A percentile compares a stretch with the other conserved stretches of the same genome.
These are phyloP conservation scores for Regulus satrapa DNA, from an alignment of 2,113 vertebrate species.

Conservation along the genomic window DNA sequence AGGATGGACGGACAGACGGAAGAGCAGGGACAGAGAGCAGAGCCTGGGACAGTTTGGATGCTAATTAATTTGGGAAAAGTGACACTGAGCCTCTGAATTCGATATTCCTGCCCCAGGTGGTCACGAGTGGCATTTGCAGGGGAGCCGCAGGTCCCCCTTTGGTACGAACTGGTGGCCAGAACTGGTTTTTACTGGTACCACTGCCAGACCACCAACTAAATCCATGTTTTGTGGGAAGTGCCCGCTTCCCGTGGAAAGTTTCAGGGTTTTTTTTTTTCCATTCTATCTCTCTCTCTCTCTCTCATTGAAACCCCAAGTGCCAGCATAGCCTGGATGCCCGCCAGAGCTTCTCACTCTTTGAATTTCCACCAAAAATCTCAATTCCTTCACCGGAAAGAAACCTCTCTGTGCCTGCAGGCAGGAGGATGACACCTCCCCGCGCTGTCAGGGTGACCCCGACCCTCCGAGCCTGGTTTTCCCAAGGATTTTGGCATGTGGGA, in stretches of 20 bases:
- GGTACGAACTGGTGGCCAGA: neutral
- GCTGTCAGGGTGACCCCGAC: neutral
- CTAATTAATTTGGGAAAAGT: neutral
- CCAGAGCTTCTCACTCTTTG: neutral
- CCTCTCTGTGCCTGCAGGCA: neutral
- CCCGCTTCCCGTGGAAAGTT: slow-evolving; percentile 27
- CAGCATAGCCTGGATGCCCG: neutral
- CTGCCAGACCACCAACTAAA: neutral
- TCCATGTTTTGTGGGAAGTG: neutral
- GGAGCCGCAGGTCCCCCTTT: neutral
- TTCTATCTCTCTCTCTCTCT: neutral
- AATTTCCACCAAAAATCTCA: neutral
- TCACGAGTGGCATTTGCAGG: accelerated
- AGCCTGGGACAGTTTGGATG: neutral
- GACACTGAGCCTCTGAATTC: neutral
- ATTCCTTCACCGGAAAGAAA: neutral
- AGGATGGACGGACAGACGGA: accelerated
- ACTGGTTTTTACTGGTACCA: neutral
- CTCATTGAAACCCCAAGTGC: neutral
- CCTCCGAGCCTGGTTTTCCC: neutral
- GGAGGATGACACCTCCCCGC: neutral
- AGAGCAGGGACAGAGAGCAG: neutral
- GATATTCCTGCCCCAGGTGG: neutral
- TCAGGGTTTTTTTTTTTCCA: neutral
- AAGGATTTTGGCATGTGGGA: neutral